Percentiles rank a stretch among this genome's conserved stretches.
Evolutionary conservation across 2,888 invertebrate species (phyloP).

Genomic region (Erebia aethiops): DNA sequence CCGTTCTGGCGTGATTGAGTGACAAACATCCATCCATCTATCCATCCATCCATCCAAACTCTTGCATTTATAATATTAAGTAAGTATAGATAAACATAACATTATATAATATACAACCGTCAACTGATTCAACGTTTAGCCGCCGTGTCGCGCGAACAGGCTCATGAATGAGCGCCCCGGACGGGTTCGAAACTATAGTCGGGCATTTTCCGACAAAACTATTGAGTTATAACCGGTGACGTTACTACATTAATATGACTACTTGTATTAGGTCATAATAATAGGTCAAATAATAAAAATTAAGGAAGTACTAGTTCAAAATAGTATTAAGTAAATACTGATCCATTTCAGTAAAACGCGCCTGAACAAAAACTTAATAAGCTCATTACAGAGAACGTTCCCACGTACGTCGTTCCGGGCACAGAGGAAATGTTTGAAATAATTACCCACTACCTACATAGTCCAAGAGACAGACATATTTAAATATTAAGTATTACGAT

Average conservation of each 20-base stretch:
- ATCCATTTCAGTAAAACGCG: conserved; percentile 30
- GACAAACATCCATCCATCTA: too few species aligned
- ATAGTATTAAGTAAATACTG: conserved; percentile 21
- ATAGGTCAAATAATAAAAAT: background rate
- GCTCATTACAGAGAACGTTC: conserved; percentile 53
- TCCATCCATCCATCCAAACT: too few species aligned
- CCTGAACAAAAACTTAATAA: conserved; percentile 42
- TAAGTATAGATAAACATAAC: too few species aligned
- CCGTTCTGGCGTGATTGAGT: too few species aligned
- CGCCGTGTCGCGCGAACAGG: too few species aligned
- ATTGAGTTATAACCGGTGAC: background rate
- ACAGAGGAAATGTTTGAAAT: conserved; percentile 53
- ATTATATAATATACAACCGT: too few species aligned
- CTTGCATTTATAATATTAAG: too few species aligned
- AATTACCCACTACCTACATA: conserved; percentile 35
- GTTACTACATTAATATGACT: too few species aligned
- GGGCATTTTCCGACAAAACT: background rate
- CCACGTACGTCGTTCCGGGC: conserved; percentile 61
- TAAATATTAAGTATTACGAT: background rate
- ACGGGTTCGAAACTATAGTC: background rate
- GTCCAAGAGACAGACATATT: conserved; percentile 8
- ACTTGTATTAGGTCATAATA: background rate
- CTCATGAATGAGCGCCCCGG: too few species aligned
- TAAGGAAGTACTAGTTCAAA: background rate
- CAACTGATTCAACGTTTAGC: too few species aligned